Evolutionary conservation across 2,888 invertebrate genomes (phyloP).

Genomic region (Melanophora roralis): DNA sequence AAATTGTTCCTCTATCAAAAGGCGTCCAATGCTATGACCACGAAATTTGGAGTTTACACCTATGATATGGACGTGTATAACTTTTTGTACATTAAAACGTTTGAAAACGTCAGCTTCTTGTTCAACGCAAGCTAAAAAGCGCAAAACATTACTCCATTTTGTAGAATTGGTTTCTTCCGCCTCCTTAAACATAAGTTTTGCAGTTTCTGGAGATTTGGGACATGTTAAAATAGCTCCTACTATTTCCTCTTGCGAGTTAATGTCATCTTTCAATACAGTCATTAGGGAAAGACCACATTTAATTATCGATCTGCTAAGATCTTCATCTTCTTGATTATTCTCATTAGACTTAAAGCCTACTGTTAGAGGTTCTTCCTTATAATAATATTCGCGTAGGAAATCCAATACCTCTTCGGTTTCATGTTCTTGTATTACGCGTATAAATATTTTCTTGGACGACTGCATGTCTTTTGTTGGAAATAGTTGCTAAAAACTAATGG

Average conservation of each 20-base stretch:
- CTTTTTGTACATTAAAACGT: constrained; percentile 66
- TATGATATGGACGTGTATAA: constrained; percentile 71
- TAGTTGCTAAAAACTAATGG: too few relatives aligned
- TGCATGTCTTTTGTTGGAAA: too few relatives aligned
- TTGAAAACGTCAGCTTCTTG: constrained; percentile 69
- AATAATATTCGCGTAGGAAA: constrained; percentile 71
- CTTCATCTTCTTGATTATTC: constrained; percentile 69
- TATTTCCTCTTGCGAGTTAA: constrained; percentile 42
- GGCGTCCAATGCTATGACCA: constrained; percentile 69
- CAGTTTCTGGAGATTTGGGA: constrained; percentile 68
- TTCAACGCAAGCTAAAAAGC: constrained; percentile 69
- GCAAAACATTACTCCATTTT: constrained; percentile 71
- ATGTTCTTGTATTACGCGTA: constrained; percentile 63
- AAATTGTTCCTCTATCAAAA: constrained; percentile 66
- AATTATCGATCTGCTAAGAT: constrained; percentile 69
- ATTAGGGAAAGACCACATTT: constrained; percentile 68
- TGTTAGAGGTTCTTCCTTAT: constrained; percentile 73
- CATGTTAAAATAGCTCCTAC: constrained; percentile 72
- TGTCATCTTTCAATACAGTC: constrained; percentile 51
- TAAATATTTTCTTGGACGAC: constrained; percentile 55
- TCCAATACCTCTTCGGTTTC: constrained; percentile 68
- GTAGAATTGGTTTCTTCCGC: constrained; percentile 64
- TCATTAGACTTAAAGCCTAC: constrained; percentile 67
- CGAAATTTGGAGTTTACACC: constrained; percentile 69
- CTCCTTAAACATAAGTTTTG: constrained; percentile 66